Percentiles rank a stretch among this genome's conserved stretches.
Evolutionary conservation across 2,113 vertebrate genomes (phyloP).

Genomic region (Gasterosteus aculeatus): DNA sequence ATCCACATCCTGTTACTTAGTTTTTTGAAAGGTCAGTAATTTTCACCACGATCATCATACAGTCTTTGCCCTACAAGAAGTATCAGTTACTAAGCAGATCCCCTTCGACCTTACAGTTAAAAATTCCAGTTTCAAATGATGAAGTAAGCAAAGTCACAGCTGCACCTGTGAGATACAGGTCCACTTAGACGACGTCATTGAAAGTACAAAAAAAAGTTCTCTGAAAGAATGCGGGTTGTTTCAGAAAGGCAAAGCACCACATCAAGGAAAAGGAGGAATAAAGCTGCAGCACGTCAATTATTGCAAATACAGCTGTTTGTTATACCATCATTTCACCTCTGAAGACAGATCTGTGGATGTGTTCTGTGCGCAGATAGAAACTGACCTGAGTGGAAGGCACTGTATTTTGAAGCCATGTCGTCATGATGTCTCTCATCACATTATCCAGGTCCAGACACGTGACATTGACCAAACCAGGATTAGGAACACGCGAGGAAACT

Average conservation of each 20-base stretch:
- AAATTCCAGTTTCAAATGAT: constrained; percentile 64
- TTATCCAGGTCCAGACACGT: constrained; percentile 62
- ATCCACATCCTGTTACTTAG: constrained; percentile 6
- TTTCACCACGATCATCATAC: constrained; percentile 24
- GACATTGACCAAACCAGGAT: constrained; percentile 48
- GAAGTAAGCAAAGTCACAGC: constrained; percentile 51
- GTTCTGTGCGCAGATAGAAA: constrained; percentile 55
- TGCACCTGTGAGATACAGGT: constrained; percentile 45
- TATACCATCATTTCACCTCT: constrained; percentile 11
- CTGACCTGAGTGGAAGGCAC: constrained; percentile 76
- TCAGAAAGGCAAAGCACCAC: constrained; percentile 34
- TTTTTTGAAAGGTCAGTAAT: constrained; percentile 21
- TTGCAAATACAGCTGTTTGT: constrained; percentile 44
- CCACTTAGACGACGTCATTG: constrained; percentile 30
- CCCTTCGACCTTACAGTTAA: constrained; percentile 28
- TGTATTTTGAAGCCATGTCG: constrained; percentile 59
- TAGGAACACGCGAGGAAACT: constrained; percentile 44
- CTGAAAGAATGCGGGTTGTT: constrained; percentile 26
- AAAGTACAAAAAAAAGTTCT: constrained; percentile 12
- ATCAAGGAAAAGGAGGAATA: constrained; percentile 33
- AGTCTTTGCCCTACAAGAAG: constrained; percentile 21
- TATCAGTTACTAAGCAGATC: constrained; percentile 19
- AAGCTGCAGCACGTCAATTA: constrained; percentile 34
- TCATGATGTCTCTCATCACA: constrained; percentile 59
- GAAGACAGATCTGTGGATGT: constrained; percentile 49